phyloP scores from a whole-genome alignment of 2,888 invertebrate species.

The Boloria euphrosyne region DNA sequence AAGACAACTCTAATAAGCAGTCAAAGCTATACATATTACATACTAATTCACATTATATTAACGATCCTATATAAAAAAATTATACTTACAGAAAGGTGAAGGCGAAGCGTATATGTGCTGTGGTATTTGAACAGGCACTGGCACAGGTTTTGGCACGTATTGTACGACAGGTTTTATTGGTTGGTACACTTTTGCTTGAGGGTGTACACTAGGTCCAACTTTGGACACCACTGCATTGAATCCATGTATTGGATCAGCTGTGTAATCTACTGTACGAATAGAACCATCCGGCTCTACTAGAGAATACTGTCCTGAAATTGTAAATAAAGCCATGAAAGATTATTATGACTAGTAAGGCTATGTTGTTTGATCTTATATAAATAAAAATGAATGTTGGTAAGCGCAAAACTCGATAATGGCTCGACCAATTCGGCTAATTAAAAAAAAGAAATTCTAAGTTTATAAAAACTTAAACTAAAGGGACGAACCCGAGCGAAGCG shows the following conservation, averaged over 20 bases:
- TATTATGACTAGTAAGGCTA: not conserved
- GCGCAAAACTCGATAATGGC: no score
- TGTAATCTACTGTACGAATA: conserved; percentile 80
- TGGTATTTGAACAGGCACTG: conserved; percentile 64
- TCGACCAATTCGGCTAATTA: no score
- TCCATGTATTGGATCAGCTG: conserved; percentile 82
- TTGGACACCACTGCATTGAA: conserved; percentile 83
- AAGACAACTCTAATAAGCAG: no score
- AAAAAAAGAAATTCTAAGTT: no score
- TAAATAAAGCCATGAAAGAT: not conserved
- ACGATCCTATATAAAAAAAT: not conserved
- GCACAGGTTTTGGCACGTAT: conserved; percentile 57
- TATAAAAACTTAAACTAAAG: no score
- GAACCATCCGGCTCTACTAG: conserved; percentile 80
- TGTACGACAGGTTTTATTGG: conserved; percentile 50
- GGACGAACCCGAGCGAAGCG: no score
- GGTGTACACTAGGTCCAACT: conserved; percentile 75
- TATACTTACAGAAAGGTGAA: conserved; percentile 52
- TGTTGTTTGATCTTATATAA: no score
- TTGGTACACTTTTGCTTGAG: conserved; percentile 48
- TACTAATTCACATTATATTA: no score
- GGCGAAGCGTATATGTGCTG: conserved; percentile 52
- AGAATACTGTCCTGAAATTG: conserved; percentile 75
- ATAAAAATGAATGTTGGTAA: no score
- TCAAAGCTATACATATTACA: not conserved